These are phyloP conservation scores for Lycocerus yunnanus DNA, from an alignment of 2,888 invertebrate species.

Conservation along the genomic window DNA sequence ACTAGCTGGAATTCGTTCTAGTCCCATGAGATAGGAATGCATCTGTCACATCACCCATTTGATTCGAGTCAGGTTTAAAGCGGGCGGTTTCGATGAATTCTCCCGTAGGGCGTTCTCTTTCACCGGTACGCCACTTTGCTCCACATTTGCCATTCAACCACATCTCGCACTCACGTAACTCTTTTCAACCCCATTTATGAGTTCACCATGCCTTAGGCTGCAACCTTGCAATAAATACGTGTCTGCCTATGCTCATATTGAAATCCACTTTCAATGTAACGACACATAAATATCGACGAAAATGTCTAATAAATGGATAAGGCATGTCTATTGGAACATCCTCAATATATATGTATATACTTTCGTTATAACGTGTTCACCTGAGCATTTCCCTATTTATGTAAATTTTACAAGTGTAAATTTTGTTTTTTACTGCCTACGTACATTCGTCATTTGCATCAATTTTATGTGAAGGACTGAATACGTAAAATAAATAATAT, in stretches of 20 bases:
- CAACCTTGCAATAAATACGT: slow-evolving; percentile 28
- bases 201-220: slow-evolving; percentile 36
- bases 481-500: slow-evolving; percentile 15
- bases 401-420: slow-evolving; percentile 30
- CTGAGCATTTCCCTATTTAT: slow-evolving; percentile 19
- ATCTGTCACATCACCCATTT: not conserved
- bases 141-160: slow-evolving; percentile 42
- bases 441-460: slow-evolving; percentile 18
- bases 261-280: slow-evolving; percentile 26
- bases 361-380: slow-evolving; percentile 13
- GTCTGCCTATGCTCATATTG: slow-evolving; percentile 26
- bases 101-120: slow-evolving; percentile 36
- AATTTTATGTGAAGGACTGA: slow-evolving; percentile 16
- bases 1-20: not conserved
- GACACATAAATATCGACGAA: slow-evolving; percentile 28
- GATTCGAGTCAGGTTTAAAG: slow-evolving; percentile 12
- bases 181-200: slow-evolving; percentile 41
- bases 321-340: slow-evolving; percentile 19
- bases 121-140: slow-evolving; percentile 36
- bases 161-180: slow-evolving; percentile 34
- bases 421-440: slow-evolving; percentile 22
- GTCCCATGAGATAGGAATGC: slow-evolving; percentile 1
- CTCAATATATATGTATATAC: slow-evolving; percentile 15
- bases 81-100: slow-evolving; percentile 36
- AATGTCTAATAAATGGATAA: slow-evolving; percentile 23